A percentile compares a stretch with the other conserved stretches of the same genome.
phyloP scores from a whole-genome alignment of 2,113 vertebrate genomes.

The Cyprinodon brontotheroides region DNA sequence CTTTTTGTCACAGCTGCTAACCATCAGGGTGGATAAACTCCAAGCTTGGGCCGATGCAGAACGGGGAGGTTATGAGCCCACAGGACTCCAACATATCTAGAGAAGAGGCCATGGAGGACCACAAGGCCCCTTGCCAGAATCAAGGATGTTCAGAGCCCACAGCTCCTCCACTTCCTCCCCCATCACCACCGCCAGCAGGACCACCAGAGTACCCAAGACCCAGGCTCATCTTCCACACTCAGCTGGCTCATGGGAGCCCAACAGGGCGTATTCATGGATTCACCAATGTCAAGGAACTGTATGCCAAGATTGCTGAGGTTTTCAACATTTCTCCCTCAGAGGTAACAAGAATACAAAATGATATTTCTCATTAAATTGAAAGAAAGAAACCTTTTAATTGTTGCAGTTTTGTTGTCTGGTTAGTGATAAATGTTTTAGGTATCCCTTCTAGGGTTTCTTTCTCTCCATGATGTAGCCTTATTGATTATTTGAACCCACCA shows the following conservation, averaged over 20 bases:
- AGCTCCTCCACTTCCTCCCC: conserved; percentile 71
- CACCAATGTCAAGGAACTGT: conserved; percentile 97
- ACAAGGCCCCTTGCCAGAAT: conserved; percentile 52
- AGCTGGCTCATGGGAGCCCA: conserved; percentile 95
- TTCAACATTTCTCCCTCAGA: conserved; percentile 94
- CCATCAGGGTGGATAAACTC: conserved; percentile 62
- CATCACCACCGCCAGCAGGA: conserved; percentile 58
- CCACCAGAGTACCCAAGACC: conserved; percentile 79
- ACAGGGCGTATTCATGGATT: conserved; percentile 94
- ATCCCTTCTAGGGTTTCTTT: conserved; percentile 47
- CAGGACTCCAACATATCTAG: conserved; percentile 77
- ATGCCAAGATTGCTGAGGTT: conserved; percentile 94
- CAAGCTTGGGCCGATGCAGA: conserved; percentile 70
- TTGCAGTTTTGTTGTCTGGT: conserved; percentile 2
- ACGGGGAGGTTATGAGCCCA: conserved; percentile 77
- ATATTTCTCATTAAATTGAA: not conserved
- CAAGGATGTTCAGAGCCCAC: conserved; percentile 58
- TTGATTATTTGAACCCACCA: conserved; percentile 21
- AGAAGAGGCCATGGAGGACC: conserved; percentile 62
- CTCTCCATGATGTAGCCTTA: conserved; percentile 51
- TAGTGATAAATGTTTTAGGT: conserved; percentile 35
- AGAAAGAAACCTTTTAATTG: not conserved
- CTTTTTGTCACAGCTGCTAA: conserved; percentile 61
- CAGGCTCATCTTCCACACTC: conserved; percentile 91
- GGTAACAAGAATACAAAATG: conserved; percentile 69